phyloP scores from a whole-genome alignment of 2,113 vertebrate genomes.

The Herpetotheres cachinnans region DNA sequence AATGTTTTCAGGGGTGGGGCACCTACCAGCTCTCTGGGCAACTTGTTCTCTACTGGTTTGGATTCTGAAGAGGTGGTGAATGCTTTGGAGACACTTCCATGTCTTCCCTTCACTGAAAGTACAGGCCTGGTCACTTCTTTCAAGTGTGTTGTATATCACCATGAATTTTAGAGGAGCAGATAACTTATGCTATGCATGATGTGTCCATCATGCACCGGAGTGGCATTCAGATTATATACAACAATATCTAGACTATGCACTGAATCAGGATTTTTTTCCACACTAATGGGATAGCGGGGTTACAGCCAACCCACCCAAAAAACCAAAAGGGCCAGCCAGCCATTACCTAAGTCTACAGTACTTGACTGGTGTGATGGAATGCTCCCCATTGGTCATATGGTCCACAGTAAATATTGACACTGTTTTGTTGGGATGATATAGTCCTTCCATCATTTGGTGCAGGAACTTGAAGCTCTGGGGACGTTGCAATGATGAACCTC shows the following conservation, averaged over 20 bases:
- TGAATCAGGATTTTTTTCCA: not conserved
- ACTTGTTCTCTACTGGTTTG: not conserved
- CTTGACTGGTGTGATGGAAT: not conserved
- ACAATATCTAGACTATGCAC: not conserved
- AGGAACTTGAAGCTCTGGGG: not conserved
- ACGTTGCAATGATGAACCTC: fast-evolving
- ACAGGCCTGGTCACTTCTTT: not conserved
- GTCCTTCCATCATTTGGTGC: not conserved
- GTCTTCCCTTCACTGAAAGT: not conserved
- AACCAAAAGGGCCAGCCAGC: not conserved
- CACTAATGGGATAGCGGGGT: not conserved
- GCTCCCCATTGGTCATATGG: not conserved
- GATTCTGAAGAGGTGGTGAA: not conserved
- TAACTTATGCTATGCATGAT: no score
- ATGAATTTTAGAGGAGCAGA: not conserved
- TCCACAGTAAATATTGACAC: not conserved
- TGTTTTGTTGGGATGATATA: not conserved
- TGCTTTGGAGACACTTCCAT: not conserved
- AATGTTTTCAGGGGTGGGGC: not conserved
- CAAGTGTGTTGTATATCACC: not conserved
- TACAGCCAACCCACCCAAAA: not conserved
- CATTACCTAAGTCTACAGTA: not conserved
- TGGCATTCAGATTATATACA: no score
- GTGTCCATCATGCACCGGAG: not conserved
- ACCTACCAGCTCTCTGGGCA: not conserved